Evolutionary conservation across 2,888 invertebrate genomes (phyloP).

Genomic region (Auanema freiburgensis): DNA sequence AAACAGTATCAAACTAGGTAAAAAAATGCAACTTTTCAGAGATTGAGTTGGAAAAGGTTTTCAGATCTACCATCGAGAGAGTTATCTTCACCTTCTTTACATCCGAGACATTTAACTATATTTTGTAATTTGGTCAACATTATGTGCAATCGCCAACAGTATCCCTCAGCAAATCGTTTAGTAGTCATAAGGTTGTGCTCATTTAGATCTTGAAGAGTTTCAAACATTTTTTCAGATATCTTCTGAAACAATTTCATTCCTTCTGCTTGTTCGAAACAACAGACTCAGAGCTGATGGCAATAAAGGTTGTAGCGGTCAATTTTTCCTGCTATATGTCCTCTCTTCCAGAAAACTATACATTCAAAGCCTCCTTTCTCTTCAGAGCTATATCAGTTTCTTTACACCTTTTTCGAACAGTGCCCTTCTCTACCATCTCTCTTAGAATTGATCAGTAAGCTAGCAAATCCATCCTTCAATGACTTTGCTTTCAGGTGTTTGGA

Average conservation of each 20-base stretch:
- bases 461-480: not conserved
- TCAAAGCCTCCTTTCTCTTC: slow-evolving; percentile 32
- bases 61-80: not conserved
- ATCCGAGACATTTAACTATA: slow-evolving; percentile 35
- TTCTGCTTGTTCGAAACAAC: slow-evolving; percentile 35
- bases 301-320: slow-evolving; percentile 23
- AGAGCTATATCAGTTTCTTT: slow-evolving; percentile 35
- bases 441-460: slow-evolving; percentile 8
- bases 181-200: slow-evolving; percentile 35
- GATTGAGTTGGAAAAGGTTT: not conserved
- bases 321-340: not conserved
- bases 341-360: slow-evolving; percentile 13
- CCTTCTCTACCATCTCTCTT: slow-evolving; percentile 24
- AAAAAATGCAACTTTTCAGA: not conserved
- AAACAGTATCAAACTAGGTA: slow-evolving; percentile 36
- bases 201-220: not conserved
- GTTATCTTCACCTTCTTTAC: slow-evolving; percentile 15
- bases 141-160: slow-evolving; percentile 32
- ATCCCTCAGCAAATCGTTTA: slow-evolving; percentile 36
- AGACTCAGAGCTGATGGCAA: slow-evolving; percentile 31
- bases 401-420: slow-evolving; percentile 35
- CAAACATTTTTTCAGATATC: slow-evolving; percentile 26
- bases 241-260: slow-evolving; percentile 43
- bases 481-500: slow-evolving; percentile 27
- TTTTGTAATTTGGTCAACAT: slow-evolving; percentile 35